Evolutionary conservation across 2,888 invertebrate species (phyloP), one percentile per base, ranked within the genome.

Genomic region (Mesochorus sp.): DNA sequence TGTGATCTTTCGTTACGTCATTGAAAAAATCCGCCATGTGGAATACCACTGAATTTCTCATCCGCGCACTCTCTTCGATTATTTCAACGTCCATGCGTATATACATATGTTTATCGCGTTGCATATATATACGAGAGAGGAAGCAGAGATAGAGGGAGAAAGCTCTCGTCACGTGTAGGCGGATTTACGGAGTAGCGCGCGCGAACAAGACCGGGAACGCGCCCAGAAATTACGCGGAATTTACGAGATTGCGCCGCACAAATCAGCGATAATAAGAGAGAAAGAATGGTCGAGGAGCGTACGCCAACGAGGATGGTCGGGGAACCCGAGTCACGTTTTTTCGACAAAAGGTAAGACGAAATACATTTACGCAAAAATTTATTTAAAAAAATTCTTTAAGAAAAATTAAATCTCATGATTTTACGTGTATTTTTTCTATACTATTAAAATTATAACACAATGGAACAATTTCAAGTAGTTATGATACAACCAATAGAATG

Each of bases 161-260:
- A 28, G 12, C 37, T 55, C 67, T 67, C 21, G 64, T 72, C 47
- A 37, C 47, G 73, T 47, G 73, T 73, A 66, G 73, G 73, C 73
- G 73, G 73, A 73, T 73, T 73, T 73, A 73, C 73, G 73, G 73
- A 73, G 73, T 66, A 49, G 73, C 73, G 66, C 66, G 57, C 73
- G 57, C 47, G 57, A 57, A 66, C 57, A 49, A 57, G 49, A 49
- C n/a, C 49, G 64, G 24, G 34, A 64, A 55, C 64, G 73, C 57
- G 57, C 73, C 57, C 73, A 73, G 66, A 73, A 73, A 73, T 66
- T 73, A 59, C 57, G 66, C n/a, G 26, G 66, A 66, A 66, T 73
- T 73, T 59, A 66, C 73, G 73, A 73, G 57, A 21, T 49, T 66
- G 57, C 49, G 39, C 28, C 49, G 57, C 39, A 66, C 73, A 59